Conservation (phyloP, 2,113 vertebrate genomes). For the Tragelaphus strepsiceros region DNA sequence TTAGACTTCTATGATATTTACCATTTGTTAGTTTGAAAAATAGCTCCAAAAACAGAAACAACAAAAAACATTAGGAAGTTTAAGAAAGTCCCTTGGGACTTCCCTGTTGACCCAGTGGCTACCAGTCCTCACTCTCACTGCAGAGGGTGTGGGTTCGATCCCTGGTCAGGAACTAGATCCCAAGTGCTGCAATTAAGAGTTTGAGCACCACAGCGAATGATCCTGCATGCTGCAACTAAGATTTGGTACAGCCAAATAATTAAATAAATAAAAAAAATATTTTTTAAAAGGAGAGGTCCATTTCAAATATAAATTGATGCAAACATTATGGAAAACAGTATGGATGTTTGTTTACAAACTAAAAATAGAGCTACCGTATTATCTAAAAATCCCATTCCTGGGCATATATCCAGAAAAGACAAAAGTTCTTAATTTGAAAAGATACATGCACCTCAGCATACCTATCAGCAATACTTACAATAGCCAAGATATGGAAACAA, state of each 20-base stretch:
- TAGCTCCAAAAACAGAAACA: background rate
- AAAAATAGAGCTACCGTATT: background rate
- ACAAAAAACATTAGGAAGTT: background rate
- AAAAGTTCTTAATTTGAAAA: background rate
- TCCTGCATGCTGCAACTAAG: background rate
- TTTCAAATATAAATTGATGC: background rate
- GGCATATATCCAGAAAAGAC: background rate
- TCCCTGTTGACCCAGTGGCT: background rate
- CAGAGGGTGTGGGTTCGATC: background rate
- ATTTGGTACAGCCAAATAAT: background rate
- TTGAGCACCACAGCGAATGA: fast-evolving
- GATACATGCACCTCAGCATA: background rate
- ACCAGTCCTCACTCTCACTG: background rate
- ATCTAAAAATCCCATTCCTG: background rate
- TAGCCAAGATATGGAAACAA: background rate
- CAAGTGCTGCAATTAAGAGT: background rate
- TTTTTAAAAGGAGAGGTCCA: background rate
- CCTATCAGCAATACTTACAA: background rate
- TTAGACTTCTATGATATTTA: background rate
- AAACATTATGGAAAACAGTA: background rate
- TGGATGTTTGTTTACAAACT: background rate
- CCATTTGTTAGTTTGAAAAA: background rate
- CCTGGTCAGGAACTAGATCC: background rate
- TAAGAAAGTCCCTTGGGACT: background rate
- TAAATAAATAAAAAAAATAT: background rate